A percentile compares a stretch with the other conserved stretches of the same genome.
These are phyloP conservation scores for Monodelphis domestica DNA, from an alignment of 2,797 vertebrate genomes.

Conservation along the genomic window DNA sequence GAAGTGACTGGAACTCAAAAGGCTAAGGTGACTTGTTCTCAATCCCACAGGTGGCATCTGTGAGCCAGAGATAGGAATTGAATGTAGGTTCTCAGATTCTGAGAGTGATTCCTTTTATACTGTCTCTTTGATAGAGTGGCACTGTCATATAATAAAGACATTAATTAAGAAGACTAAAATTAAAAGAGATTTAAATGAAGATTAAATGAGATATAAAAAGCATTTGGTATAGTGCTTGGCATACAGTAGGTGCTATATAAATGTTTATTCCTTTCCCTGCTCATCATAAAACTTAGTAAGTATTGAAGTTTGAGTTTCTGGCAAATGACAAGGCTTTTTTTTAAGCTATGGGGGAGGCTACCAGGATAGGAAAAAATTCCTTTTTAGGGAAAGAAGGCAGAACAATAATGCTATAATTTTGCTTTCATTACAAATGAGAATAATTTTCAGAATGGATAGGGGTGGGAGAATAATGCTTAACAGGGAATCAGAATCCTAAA, in stretches of 20 bases:
- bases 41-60: neutral
- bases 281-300: neutral
- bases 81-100: neutral
- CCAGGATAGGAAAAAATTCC: neutral
- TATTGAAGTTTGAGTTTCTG: neutral
- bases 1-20: neutral
- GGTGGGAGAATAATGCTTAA: neutral
- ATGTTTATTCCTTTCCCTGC: neutral
- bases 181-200: neutral
- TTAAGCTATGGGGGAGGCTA: neutral
- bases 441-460: neutral
- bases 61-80: neutral
- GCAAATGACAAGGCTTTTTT: neutral
- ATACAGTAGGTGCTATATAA: neutral
- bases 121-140: neutral
- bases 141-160: neutral
- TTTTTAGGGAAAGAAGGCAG: neutral
- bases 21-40: neutral
- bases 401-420: neutral
- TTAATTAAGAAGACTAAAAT: neutral
- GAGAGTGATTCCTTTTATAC: neutral
- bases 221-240: neutral
- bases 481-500: neutral
- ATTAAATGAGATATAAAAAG: neutral
- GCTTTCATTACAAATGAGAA: neutral